These are phyloP conservation scores for Anodontia alba DNA, from an alignment of 2,888 invertebrate genomes.

Conservation along the genomic window DNA sequence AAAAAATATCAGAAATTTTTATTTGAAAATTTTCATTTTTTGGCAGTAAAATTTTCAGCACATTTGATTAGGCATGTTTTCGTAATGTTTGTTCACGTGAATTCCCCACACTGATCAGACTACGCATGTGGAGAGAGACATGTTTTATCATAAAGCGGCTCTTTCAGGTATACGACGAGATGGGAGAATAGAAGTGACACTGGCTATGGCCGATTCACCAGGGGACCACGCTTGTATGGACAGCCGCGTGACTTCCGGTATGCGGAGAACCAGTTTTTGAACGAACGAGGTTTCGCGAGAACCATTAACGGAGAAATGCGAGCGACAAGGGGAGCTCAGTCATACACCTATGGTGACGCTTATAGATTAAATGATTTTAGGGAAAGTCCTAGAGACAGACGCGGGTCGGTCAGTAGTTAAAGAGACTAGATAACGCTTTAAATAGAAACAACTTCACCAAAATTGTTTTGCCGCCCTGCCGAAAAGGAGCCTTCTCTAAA, in stretches of 20 bases:
- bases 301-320: constrained; percentile 45
- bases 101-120: too few relatives aligned
- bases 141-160: neutral
- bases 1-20: too few relatives aligned
- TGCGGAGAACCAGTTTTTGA: constrained; percentile 57
- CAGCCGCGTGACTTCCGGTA: constrained; percentile 62
- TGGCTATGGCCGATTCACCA: constrained; percentile 22
- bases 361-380: constrained; percentile 27
- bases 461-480: too few relatives aligned
- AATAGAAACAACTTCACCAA: too few relatives aligned
- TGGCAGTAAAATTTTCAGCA: too few relatives aligned
- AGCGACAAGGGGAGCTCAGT: constrained; percentile 29
- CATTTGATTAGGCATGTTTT: too few relatives aligned
- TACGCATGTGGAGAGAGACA: too few relatives aligned
- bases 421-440: too few relatives aligned
- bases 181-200: constrained; percentile 32
- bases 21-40: too few relatives aligned
- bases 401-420: constrained; percentile 52
- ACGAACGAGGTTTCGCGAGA: constrained; percentile 56
- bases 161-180: neutral
- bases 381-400: constrained; percentile 8
- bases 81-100: too few relatives aligned
- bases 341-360: constrained; percentile 36
- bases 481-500: too few relatives aligned
- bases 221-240: constrained; percentile 39